Base-by-base conservation (phyloP, 2,888 invertebrate genomes). In the Quadroppia sp. region DNA sequence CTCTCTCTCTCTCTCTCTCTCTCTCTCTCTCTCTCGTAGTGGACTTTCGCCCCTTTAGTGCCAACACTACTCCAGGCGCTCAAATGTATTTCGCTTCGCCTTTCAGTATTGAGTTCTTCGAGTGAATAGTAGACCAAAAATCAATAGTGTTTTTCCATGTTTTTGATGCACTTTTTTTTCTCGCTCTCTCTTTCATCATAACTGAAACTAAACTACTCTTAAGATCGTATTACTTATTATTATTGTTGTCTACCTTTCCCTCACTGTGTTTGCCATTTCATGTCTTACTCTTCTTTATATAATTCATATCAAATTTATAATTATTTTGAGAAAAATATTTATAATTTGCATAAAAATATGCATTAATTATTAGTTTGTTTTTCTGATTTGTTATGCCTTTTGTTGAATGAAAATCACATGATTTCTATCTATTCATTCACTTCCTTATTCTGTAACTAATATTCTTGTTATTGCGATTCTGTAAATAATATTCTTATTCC, bases 131-230 rank as follows among this genome's bases (percentile, higher is more conserved):
- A 61, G 28, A 61, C 28, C n/a, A 61, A 61, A 61, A 61, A 61
- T 61, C 61, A 61, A 61, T 61, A 61, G 17, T 30, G 17, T 32
- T 17, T 61, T 25, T 32, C 61, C n/a, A 53, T 25, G 23, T 17
- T 61, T 61, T n/a, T 36, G 15, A 61, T 61, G n/a, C 61, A 13
- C 32, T 61, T 28, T 32, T 61, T 53, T 53, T 25, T 53, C 53
- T 53, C 53, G 23, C 53, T 25, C 61, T 61, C 61, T 61, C 28
- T 61, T 28, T n/a, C 61, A 61, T 61, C 61, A 61, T 61, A 61
- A 28, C 53, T 53, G n/a, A n/a, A n/a, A n/a, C n/a, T n/a, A 23
- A 53, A 2, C 23, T 23, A 11, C 53, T 25, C 53, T 53, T 48
- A n/a, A 23, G 23, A n/a, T 23, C n/a, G n/a, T n/a, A n/a, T n/a